Percentiles rank a stretch among this genome's conserved stretches.
Evolutionary conservation across 1,140 invertebrate genomes (phyloP).

Genomic region (Drosophila bocqueti): DNA sequence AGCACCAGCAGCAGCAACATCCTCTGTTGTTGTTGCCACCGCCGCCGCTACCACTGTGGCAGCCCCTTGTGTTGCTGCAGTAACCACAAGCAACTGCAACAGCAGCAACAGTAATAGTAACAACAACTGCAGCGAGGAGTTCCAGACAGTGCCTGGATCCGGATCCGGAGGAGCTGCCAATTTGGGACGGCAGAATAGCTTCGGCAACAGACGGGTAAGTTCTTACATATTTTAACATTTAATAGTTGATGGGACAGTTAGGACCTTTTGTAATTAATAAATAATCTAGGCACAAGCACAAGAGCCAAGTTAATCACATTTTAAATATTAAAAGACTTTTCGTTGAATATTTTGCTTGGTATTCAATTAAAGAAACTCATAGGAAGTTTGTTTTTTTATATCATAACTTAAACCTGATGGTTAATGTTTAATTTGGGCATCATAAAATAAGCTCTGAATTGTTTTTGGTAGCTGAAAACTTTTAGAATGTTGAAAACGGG

Average conservation of each 20-base stretch:
- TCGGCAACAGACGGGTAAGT: conserved; percentile 82
- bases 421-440: not conserved
- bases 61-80: conserved; percentile 22
- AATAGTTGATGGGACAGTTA: not conserved
- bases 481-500: conserved; percentile 7
- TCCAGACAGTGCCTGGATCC: conserved; percentile 34
- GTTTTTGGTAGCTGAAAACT: not conserved
- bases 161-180: conserved; percentile 46
- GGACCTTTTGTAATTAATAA: not conserved
- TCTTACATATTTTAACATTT: not conserved
- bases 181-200: conserved; percentile 81
- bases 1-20: conserved; percentile 28
- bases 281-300: not conserved
- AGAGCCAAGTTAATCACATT: not conserved
- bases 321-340: not conserved
- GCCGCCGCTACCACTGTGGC: conserved; percentile 7
- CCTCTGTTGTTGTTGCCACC: conserved; percentile 22
- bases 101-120: conserved; percentile 41
- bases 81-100: conserved; percentile 44
- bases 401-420: not conserved
- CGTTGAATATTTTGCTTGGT: not conserved
- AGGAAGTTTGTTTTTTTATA: not conserved
- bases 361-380: not conserved
- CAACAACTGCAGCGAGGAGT: conserved; percentile 71
- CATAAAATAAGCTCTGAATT: not conserved